Percentiles rank a stretch among this genome's conserved stretches.
phyloP scores from a whole-genome alignment of 1,140 invertebrate species.

The Nymphalis io region DNA sequence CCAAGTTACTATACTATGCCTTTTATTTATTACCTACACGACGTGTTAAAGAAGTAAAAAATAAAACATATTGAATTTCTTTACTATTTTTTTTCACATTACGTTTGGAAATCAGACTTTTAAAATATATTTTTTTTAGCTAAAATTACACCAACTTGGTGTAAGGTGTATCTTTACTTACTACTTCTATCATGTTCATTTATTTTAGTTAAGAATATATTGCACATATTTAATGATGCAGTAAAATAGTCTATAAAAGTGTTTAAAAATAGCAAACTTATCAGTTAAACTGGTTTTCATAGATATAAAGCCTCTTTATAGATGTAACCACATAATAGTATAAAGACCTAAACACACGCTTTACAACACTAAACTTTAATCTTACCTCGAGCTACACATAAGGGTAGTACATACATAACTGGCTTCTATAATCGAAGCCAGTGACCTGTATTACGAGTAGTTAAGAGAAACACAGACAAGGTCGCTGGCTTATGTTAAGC shows the following conservation, averaged over 20 bases:
- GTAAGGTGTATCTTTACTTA: neutral
- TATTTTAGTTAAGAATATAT: neutral
- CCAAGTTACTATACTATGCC: neutral
- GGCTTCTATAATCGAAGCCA: slow-evolving; percentile 16
- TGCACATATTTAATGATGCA: no score
- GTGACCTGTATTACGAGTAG: slow-evolving; percentile 21
- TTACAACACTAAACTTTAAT: slow-evolving; percentile 10
- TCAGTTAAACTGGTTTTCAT: slow-evolving; percentile 15
- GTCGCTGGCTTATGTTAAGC: slow-evolving; percentile 15
- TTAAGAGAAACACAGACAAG: slow-evolving; percentile 24
- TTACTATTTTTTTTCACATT: neutral
- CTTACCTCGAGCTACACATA: slow-evolving; percentile 17
- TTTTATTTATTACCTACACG: slow-evolving; percentile 8
- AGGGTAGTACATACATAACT: slow-evolving; percentile 29
- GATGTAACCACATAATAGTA: slow-evolving; percentile 9
- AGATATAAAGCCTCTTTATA: slow-evolving; percentile 20
- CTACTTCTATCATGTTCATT: neutral
- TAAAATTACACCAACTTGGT: no score
- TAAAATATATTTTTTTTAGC: neutral
- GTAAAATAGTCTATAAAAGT: no score
- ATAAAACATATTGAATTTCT: slow-evolving; percentile 12
- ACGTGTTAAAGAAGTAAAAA: slow-evolving; percentile 1
- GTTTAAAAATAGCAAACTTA: slow-evolving; percentile 4
- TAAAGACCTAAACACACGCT: slow-evolving; percentile 25
- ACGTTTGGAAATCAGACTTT: neutral